These are phyloP conservation scores for Pluvianellus socialis DNA, from an alignment of 2,113 vertebrate genomes.

Conservation along the genomic window DNA sequence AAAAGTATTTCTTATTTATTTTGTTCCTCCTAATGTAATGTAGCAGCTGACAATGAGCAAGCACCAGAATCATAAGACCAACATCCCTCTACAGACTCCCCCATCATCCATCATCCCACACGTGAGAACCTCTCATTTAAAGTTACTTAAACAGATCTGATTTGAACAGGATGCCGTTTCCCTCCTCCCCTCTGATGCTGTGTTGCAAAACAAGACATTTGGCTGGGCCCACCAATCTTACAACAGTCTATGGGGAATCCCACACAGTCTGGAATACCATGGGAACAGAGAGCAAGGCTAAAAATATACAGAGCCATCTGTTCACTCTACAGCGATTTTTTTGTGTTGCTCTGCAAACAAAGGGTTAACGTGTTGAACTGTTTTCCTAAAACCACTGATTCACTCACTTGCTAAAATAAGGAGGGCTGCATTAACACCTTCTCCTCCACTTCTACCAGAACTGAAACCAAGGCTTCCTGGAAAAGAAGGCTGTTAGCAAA, in stretches of 20 bases:
- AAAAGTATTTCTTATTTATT: neutral
- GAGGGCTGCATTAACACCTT: slow-evolving; percentile 29
- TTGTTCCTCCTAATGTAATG: neutral
- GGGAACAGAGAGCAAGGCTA: slow-evolving; percentile 54
- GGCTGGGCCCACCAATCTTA: slow-evolving; percentile 15
- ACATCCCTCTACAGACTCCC: neutral
- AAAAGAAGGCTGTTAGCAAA: slow-evolving; percentile 6
- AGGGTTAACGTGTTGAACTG: slow-evolving; percentile 10
- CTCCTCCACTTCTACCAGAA: neutral
- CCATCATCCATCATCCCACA: neutral
- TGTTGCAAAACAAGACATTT: slow-evolving; percentile 54
- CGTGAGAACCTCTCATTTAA: neutral
- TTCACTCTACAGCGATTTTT: neutral
- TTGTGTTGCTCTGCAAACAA: neutral
- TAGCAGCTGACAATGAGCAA: neutral
- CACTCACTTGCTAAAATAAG: slow-evolving; percentile 33
- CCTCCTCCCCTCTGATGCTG: slow-evolving; percentile 3
- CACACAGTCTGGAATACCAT: slow-evolving; percentile 53
- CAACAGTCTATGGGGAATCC: slow-evolving; percentile 58
- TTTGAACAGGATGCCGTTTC: neutral
- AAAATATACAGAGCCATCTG: slow-evolving; percentile 53
- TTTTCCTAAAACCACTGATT: slow-evolving; percentile 21
- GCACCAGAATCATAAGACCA: neutral
- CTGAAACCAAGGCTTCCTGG: neutral
- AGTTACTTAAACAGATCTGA: neutral